Percentiles rank a stretch among this genome's conserved stretches.
Evolutionary conservation across 2,113 vertebrate species (phyloP).

Genomic region (Siniperca knerii): DNA sequence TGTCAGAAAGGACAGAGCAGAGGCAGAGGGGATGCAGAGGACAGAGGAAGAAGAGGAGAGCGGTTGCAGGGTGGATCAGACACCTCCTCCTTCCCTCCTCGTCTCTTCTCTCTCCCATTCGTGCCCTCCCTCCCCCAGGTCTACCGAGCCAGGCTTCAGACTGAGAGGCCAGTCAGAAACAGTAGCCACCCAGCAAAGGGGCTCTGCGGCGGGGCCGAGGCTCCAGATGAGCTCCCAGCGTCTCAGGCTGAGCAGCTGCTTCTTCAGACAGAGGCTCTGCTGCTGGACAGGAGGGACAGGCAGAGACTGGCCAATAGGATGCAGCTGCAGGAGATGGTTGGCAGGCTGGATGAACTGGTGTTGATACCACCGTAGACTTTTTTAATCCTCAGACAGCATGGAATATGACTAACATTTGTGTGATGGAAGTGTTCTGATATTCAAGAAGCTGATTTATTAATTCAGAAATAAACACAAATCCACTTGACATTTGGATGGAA

Average conservation of each 20-base stretch:
- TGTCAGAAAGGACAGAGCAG: conserved; percentile 37
- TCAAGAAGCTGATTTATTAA: too few species aligned
- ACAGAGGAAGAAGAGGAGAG: neutral
- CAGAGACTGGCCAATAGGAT: conserved; percentile 59
- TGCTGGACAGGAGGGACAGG: conserved; percentile 52
- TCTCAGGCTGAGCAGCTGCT: conserved; percentile 46
- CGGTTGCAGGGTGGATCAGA: neutral
- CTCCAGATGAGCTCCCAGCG: neutral
- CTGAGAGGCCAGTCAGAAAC: neutral
- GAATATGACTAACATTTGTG: neutral
- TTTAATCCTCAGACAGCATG: neutral
- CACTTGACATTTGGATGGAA: neutral
- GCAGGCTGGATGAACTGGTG: conserved; percentile 57
- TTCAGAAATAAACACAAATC: too few species aligned
- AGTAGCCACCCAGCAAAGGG: neutral
- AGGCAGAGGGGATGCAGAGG: neutral
- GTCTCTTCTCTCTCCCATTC: neutral
- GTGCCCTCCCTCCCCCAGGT: neutral
- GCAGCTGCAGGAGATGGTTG: conserved; percentile 65
- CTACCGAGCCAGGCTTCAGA: conserved; percentile 47
- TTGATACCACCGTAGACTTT: conserved; percentile 63
- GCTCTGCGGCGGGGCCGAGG: rapidly evolving
- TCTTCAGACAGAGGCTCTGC: conserved; percentile 42
- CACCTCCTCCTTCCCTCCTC: neutral
- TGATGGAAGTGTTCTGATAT: too few species aligned